Percentiles rank a stretch among this genome's conserved stretches.
Evolutionary conservation across 2,113 vertebrate genomes (phyloP).

Genomic region (Poeciliopsis turrubarensis): DNA sequence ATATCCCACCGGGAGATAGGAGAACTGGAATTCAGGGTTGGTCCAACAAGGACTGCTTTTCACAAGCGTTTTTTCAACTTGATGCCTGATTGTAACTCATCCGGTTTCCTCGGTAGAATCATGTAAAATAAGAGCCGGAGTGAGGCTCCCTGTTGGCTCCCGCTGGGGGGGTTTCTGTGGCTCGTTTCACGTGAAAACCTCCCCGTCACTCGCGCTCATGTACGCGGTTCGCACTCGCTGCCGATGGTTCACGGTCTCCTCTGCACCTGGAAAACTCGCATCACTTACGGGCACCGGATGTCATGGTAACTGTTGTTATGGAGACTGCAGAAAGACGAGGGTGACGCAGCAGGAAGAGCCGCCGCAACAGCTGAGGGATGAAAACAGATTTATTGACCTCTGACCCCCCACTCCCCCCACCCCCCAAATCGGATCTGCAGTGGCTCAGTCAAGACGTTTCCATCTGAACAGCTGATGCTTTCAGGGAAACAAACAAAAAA

Average conservation of each 20-base stretch:
- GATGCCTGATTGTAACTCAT: slow-evolving; percentile 13
- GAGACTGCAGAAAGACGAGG: slow-evolving; percentile 57
- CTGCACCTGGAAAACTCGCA: slow-evolving; percentile 76
- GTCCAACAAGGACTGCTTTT: not conserved
- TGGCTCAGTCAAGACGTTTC: not conserved
- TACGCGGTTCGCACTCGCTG: slow-evolving; percentile 17
- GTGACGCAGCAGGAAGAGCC: slow-evolving; percentile 57
- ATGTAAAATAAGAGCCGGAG: slow-evolving; percentile 34
- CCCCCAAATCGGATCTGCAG: not conserved
- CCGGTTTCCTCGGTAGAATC: slow-evolving; percentile 12
- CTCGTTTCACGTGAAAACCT: slow-evolving; percentile 57
- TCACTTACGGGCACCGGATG: slow-evolving; percentile 69
- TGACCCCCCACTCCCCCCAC: slow-evolving; percentile 22
- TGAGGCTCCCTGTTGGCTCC: slow-evolving; percentile 46
- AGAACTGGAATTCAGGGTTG: not conserved
- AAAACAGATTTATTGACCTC: slow-evolving; percentile 38
- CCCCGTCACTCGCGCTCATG: slow-evolving; percentile 16
- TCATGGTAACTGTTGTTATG: slow-evolving; percentile 74
- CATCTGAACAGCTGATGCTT: not conserved
- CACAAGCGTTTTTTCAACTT: slow-evolving; percentile 15
- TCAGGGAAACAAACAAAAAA: not conserved
- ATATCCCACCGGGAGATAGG: slow-evolving; percentile 16
- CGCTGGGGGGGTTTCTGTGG: slow-evolving; percentile 19
- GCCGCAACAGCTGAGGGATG: slow-evolving; percentile 34
- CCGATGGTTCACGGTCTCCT: slow-evolving; percentile 45